Base-by-base conservation (phyloP, 2,797 vertebrate genomes). In the Pangasius djambal region DNA sequence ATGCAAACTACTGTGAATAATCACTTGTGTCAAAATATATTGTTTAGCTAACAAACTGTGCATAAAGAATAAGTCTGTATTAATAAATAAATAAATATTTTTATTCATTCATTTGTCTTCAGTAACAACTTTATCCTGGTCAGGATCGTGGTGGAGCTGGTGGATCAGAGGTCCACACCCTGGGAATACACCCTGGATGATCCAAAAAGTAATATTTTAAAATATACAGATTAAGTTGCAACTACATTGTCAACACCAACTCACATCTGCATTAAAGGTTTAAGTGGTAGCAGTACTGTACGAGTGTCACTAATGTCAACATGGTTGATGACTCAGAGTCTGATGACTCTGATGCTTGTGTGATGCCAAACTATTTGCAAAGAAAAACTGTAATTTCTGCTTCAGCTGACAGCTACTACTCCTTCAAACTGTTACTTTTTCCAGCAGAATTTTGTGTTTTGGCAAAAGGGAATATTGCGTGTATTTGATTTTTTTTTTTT, bases 391-490 rank as follows among this genome's bases (percentile, higher is more conserved):
- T 25, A 28, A 82, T 82, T 82, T 82, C 3, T 37, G 22, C 34
- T 61, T 82, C 20, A 52, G 13, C 48, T 78, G 75, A 7, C 28
- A 81, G 78, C 34, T 81, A 22, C 31, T 81, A 59, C 31, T 59
- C 77, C 37, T 28, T 83, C 8, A 83, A 83, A 83, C 4, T 22
- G 12, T 52, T 69, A 85, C 48, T 52, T 67, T 85, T 70, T n/a
- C 81, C 81, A 65, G 3, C 6, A 83, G 48, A 48, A 40, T n/a
- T 83, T 83, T 4, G 3, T 83, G 59, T 48, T 44, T 48, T n/a
- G 34, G 37, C n/a, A 20, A 70, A 25, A 13, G n/a, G n/a, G 20
- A 37, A 55, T 13, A 85, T 18, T 52, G 16, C 67, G 16, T 67
- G 7, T 28, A 31, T 67, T 50, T 18, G 16, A 67, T 20, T n/a